A percentile compares a stretch with the other conserved stretches of the same genome.
phyloP scores from a whole-genome alignment of 2,113 vertebrate species.

The Australoheros scitulus region DNA sequence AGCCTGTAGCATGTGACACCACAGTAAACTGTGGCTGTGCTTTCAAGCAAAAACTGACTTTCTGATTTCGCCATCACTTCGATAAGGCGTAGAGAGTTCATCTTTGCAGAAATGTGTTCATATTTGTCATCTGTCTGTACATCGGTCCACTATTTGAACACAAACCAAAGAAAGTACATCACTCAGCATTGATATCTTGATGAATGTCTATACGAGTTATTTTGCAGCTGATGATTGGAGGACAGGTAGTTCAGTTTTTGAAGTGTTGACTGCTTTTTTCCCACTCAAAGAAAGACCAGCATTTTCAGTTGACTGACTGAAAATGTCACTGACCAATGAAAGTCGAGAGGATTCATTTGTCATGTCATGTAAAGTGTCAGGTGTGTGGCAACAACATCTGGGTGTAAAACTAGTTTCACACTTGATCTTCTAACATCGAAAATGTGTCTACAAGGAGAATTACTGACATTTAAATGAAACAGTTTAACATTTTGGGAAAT shows the following conservation, averaged over 20 bases:
- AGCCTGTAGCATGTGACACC: background rate
- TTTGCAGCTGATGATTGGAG: background rate
- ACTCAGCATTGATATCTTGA: conserved; percentile 5
- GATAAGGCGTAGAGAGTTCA: background rate
- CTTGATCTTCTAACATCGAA: background rate
- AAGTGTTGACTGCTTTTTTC: background rate
- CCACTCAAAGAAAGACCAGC: background rate
- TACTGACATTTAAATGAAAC: background rate
- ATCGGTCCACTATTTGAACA: background rate
- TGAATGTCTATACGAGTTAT: conserved; percentile 28
- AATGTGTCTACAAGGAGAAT: background rate
- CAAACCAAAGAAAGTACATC: conserved; percentile 64
- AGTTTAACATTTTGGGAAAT: conserved; percentile 5
- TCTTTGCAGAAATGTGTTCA: background rate
- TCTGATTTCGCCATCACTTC: background rate
- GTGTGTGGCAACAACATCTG: background rate
- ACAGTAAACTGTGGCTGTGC: background rate
- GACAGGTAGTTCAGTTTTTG: background rate
- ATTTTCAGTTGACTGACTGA: background rate
- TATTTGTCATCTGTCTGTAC: background rate
- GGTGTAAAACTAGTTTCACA: background rate
- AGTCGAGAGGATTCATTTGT: background rate
- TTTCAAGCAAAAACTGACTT: background rate
- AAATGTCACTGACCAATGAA: background rate
- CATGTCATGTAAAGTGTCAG: background rate